Conservation (phyloP, 2,797 vertebrate species). For the Lerista edwardsae region DNA sequence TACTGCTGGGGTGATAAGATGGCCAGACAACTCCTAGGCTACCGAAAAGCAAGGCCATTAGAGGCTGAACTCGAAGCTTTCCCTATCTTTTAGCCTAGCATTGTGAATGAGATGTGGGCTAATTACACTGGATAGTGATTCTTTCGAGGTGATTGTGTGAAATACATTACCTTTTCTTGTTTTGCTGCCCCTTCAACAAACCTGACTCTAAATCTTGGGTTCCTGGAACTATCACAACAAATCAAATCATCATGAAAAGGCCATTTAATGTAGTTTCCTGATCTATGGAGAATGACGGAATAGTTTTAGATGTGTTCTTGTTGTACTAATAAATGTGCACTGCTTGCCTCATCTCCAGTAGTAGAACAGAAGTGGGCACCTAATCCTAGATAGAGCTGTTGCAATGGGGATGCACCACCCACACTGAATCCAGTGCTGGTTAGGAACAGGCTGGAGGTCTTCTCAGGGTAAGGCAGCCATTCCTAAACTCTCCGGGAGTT, state of each 20-base stretch:
- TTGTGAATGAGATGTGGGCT: not conserved
- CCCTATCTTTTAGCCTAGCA: not conserved
- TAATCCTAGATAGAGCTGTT: too few relatives aligned
- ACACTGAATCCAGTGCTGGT: too few relatives aligned
- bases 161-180: not conserved
- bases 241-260: not conserved
- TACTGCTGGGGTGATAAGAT: not conserved
- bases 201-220: not conserved
- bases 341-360: not conserved
- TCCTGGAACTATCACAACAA: not conserved
- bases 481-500: too few relatives aligned
- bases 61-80: constrained; percentile 14
- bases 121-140: constrained; percentile 5
- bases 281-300: not conserved
- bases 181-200: not conserved
- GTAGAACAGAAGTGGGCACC: not conserved
- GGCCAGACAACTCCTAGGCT: not conserved
- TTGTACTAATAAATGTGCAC: not conserved
- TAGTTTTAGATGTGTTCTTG: not conserved
- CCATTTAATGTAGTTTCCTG: not conserved
- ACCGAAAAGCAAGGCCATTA: not conserved
- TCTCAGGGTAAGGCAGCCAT: too few relatives aligned
- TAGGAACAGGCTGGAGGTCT: too few relatives aligned
- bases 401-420: too few relatives aligned
- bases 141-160: not conserved